Base-by-base conservation (phyloP, 2,113 vertebrate species). In the Psittacara wagleri region DNA sequence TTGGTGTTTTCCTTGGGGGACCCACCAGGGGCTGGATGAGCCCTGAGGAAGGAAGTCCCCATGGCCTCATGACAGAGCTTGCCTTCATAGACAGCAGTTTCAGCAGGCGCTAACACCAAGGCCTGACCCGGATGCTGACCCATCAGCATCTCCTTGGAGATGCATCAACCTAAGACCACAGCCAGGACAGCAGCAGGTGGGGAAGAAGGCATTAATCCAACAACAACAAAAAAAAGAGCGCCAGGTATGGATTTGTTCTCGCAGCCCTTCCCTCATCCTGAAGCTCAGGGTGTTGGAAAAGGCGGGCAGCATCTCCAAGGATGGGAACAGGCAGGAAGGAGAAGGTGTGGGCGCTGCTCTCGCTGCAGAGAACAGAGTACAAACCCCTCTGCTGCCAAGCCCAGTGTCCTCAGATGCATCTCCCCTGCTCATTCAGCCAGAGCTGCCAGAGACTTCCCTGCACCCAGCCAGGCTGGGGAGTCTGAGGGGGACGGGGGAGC, bases 391-490 rank as follows among this genome's bases (percentile, higher is more conserved):
- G 91, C 96, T 95, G 96, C 94, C 96, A 96, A 97, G 83, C 92
- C 94, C 76, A 27, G 24, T 91, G 94, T 96, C 95, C 95, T 97
- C 95, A 95, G 77, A 97, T 97, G 95, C 77, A 96, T 95, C 79
- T 90, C 86, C n/a, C 48, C 37, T 51, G 72, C 92, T 95, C 76
- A 35, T 73, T 68, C 76, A 92, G 86, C 41, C 64, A n/a, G 52
- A 46, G 35, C 18, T 4, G 0, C 20, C 11, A 0, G 70, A 90
- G 83, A 55, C 49, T 70, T 75, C 80, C 52, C 68, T 0, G 0
- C 0, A 10, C 69, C 1, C 1, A 0, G 0, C 43, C 7, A 54
- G 69, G 54, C 0, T 0, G 44, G 18, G 37, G 33, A 76, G 44
- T 12, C 44, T 5, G 17, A 78, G 69, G 2, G 0, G 59, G 41